Conservation (phyloP, 2,797 vertebrate genomes). For the Sylvilagus floridanus region DNA sequence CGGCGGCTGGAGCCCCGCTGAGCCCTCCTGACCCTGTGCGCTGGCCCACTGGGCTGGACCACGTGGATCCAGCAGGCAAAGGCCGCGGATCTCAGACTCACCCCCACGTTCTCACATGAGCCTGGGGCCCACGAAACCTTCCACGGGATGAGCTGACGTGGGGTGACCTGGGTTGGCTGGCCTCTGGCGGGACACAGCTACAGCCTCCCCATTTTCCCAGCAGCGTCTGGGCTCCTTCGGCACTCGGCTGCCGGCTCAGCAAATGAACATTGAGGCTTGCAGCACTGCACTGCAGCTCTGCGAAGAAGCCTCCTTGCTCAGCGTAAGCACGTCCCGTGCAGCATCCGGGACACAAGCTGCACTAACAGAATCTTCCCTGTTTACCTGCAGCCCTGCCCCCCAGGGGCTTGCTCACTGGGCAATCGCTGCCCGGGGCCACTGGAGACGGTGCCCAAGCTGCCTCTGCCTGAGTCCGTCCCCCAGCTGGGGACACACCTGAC, state of each 20-base stretch:
- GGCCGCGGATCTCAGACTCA: neutral
- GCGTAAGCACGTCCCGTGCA: neutral
- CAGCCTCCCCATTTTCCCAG: neutral
- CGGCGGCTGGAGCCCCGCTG: neutral
- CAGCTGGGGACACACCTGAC: neutral
- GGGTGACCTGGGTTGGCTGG: neutral
- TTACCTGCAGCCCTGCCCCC: neutral
- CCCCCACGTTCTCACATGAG: neutral
- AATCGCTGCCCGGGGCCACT: neutral
- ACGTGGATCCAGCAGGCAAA: neutral
- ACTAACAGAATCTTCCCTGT: neutral
- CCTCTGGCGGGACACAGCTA: neutral
- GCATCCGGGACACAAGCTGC: neutral
- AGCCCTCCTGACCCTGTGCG: neutral
- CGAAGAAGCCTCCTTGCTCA: neutral
- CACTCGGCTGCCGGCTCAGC: neutral
- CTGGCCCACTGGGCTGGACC: neutral
- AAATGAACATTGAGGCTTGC: neutral
- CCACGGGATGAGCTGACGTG: neutral
- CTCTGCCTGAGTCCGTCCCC: neutral
- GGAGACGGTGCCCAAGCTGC: neutral
- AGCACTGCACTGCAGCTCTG: too few relatives aligned
- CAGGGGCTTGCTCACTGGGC: neutral
- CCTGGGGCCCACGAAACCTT: neutral
- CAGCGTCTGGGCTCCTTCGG: neutral